phyloP scores from a whole-genome alignment of 2,888 invertebrate species.

The Agrotis segetum region DNA sequence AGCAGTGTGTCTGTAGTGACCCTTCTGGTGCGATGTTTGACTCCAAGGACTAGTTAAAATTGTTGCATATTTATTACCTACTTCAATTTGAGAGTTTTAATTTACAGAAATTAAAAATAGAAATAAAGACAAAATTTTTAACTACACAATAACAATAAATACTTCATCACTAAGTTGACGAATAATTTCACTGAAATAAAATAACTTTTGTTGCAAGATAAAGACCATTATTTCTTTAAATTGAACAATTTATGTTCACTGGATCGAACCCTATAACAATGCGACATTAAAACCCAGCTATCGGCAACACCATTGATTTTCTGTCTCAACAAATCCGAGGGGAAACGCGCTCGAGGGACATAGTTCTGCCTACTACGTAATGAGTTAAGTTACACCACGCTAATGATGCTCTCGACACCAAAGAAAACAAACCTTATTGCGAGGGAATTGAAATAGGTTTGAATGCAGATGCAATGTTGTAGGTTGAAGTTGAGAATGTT shows the following conservation, averaged over 20 bases:
- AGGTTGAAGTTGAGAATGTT: conserved; percentile 57
- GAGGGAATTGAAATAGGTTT: conserved; percentile 1
- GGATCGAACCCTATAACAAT: conserved; percentile 43
- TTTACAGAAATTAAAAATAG: too few species aligned
- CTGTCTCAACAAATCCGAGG: conserved; percentile 68
- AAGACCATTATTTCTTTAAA: conserved; percentile 20
- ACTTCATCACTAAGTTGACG: neutral
- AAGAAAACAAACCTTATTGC: conserved; percentile 40
- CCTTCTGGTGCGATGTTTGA: neutral
- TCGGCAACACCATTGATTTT: conserved; percentile 73
- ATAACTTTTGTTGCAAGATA: neutral
- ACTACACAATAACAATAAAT: neutral
- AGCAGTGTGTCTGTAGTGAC: conserved; percentile 16
- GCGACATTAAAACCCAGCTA: conserved; percentile 64
- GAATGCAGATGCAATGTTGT: conserved; percentile 30
- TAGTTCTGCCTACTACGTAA: conserved; percentile 72
- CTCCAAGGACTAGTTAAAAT: neutral
- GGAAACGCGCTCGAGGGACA: conserved; percentile 66
- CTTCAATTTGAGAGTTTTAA: too few species aligned
- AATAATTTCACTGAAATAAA: neutral
- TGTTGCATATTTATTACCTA: neutral
- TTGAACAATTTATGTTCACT: conserved; percentile 41
- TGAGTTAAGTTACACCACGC: conserved; percentile 70
- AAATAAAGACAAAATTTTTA: too few species aligned
- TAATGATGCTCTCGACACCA: conserved; percentile 4